These are phyloP conservation scores for Plestiodon gilberti DNA, from an alignment of 2,113 vertebrate genomes.

Conservation along the genomic window DNA sequence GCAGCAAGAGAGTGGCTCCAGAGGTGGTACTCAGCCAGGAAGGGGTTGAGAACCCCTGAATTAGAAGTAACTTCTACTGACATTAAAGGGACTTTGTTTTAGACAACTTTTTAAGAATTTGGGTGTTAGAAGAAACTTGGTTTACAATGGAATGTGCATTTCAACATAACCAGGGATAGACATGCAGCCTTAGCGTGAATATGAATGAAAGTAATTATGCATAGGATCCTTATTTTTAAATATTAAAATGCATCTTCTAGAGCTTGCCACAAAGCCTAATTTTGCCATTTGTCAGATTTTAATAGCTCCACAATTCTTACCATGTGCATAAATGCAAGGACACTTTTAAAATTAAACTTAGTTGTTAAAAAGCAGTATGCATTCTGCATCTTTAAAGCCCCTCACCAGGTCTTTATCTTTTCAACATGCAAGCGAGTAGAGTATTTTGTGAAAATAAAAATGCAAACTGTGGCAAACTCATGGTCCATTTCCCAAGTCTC, in stretches of 20 bases:
- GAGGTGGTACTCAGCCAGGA: no score
- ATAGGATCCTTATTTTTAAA: constrained; percentile 27
- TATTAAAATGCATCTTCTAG: constrained; percentile 52
- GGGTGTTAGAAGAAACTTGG: background rate
- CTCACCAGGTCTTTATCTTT: constrained; percentile 39
- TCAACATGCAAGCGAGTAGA: constrained; percentile 7
- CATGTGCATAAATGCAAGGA: constrained; percentile 57
- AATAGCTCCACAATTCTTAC: constrained; percentile 45
- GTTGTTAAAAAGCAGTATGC: constrained; percentile 46
- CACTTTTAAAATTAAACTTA: constrained; percentile 62
- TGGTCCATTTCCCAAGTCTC: constrained; percentile 28
- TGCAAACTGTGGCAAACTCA: constrained; percentile 18
- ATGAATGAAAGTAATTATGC: constrained; percentile 26
- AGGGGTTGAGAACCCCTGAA: no score
- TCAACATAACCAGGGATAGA: constrained; percentile 22
- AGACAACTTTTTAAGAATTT: background rate
- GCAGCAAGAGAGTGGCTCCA: no score
- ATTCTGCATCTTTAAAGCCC: constrained; percentile 39
- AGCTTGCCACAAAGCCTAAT: constrained; percentile 42
- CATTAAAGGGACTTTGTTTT: background rate
- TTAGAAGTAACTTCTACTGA: background rate
- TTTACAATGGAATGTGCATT: background rate
- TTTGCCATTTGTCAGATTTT: constrained; percentile 65
- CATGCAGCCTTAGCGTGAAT: constrained; percentile 15
- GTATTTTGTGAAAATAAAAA: constrained; percentile 17